Percentiles rank a stretch among this genome's conserved stretches.
Conservation (phyloP, 2,797 vertebrate species). For the Manis crassicaudata region DNA sequence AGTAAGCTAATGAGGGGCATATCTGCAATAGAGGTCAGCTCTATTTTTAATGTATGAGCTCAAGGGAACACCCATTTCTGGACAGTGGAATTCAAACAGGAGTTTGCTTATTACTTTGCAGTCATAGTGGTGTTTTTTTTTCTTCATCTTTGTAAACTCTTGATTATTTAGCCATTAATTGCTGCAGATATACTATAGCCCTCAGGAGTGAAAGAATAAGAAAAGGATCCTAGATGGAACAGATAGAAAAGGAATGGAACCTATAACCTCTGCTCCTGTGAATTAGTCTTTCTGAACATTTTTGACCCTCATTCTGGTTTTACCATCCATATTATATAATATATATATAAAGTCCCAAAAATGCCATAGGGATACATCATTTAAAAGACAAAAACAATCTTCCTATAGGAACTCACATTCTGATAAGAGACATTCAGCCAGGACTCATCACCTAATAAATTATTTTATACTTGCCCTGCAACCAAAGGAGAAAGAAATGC, state of each 20-base stretch:
- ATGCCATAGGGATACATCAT: not conserved
- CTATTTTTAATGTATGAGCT: slow-evolving; percentile 45
- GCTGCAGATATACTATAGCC: not conserved
- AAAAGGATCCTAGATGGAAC: not conserved
- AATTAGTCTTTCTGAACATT: not conserved
- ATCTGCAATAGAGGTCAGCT: slow-evolving; percentile 47
- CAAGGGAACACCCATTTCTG: slow-evolving; percentile 37
- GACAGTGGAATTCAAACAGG: slow-evolving; percentile 43
- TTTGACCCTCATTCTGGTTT: not conserved
- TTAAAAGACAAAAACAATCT: not conserved
- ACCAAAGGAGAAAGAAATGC: slow-evolving; percentile 1
- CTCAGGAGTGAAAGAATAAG: not conserved
- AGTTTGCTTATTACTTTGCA: not conserved
- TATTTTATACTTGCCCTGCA: not conserved
- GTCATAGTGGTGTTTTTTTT: not conserved
- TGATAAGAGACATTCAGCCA: not conserved
- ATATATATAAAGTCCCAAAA: not conserved
- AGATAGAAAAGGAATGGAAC: not conserved
- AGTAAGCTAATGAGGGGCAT: slow-evolving; percentile 56
- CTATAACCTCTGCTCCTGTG: not conserved
- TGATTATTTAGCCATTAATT: not conserved
- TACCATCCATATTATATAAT: not conserved
- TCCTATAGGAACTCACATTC: not conserved
- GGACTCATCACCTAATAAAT: not conserved
- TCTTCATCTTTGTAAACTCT: not conserved